phyloP scores from a whole-genome alignment of 2,113 vertebrate genomes.

The Otus sunia region DNA sequence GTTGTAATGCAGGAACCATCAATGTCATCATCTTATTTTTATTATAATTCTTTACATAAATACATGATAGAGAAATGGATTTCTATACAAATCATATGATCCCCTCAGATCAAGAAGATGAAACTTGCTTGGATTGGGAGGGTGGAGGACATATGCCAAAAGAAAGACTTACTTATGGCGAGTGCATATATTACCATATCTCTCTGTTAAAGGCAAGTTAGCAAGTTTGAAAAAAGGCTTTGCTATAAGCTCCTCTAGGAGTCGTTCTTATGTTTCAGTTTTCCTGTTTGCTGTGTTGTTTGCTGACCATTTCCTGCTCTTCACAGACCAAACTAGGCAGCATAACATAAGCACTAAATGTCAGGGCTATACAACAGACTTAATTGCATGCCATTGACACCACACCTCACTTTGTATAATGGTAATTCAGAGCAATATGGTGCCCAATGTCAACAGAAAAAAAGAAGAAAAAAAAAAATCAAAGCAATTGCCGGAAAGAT shows the following conservation, averaged over 20 bases:
- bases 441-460: background rate
- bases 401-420: background rate
- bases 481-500: background rate
- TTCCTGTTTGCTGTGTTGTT: background rate
- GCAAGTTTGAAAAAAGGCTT: background rate
- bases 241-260: background rate
- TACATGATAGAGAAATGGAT: background rate
- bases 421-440: background rate
- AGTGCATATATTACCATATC: background rate
- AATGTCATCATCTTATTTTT: background rate
- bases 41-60: background rate
- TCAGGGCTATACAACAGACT: background rate
- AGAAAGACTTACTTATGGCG: background rate
- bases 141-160: background rate
- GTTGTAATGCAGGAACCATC: background rate
- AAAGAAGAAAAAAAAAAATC: background rate
- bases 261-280: background rate
- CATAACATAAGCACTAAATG: background rate
- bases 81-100: background rate
- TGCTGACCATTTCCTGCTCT: conserved; percentile 1
- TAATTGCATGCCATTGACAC: background rate
- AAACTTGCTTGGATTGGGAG: background rate
- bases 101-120: background rate
- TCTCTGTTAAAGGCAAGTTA: background rate
- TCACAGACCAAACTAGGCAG: background rate